phyloP scores from a whole-genome alignment of 2,888 invertebrate species.

The Lasioglossum lativentre region DNA sequence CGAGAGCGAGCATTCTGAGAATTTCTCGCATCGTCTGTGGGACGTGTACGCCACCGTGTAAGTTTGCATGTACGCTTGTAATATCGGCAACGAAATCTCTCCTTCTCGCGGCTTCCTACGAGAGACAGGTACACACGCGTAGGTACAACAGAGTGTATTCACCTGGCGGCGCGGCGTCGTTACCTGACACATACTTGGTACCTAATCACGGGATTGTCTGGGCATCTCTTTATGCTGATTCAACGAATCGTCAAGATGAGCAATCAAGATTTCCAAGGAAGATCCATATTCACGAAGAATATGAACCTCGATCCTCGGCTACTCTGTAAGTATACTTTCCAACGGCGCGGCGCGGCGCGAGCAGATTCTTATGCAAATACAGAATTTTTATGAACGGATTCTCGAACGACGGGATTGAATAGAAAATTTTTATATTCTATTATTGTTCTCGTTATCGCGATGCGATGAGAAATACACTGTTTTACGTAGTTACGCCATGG shows the following conservation, averaged over 20 bases:
- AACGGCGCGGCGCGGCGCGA: background rate
- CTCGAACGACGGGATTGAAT: background rate
- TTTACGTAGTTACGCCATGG: background rate
- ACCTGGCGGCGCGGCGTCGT: slow-evolving; percentile 64
- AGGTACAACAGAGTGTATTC: slow-evolving; percentile 69
- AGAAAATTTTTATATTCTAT: background rate
- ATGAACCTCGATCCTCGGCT: background rate
- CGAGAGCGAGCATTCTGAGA: slow-evolving; percentile 78
- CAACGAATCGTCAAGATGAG: slow-evolving; percentile 7
- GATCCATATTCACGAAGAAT: slow-evolving; percentile 9
- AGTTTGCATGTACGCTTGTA: slow-evolving; percentile 59
- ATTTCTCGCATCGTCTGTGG: slow-evolving; percentile 71
- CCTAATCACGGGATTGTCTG: slow-evolving; percentile 56
- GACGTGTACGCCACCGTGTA: slow-evolving; percentile 35
- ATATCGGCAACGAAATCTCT: slow-evolving; percentile 69
- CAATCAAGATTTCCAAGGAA: background rate
- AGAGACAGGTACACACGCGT: slow-evolving; percentile 67
- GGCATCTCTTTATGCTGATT: slow-evolving; percentile 14
- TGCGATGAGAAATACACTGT: background rate
- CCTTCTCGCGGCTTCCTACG: slow-evolving; percentile 61
- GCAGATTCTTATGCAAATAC: slow-evolving; percentile 6
- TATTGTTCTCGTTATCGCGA: background rate
- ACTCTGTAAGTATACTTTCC: background rate
- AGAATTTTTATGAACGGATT: background rate
- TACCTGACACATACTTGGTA: slow-evolving; percentile 66